Conservation (phyloP, 1,140 invertebrate genomes). For the Vollenhovia emeryi region DNA sequence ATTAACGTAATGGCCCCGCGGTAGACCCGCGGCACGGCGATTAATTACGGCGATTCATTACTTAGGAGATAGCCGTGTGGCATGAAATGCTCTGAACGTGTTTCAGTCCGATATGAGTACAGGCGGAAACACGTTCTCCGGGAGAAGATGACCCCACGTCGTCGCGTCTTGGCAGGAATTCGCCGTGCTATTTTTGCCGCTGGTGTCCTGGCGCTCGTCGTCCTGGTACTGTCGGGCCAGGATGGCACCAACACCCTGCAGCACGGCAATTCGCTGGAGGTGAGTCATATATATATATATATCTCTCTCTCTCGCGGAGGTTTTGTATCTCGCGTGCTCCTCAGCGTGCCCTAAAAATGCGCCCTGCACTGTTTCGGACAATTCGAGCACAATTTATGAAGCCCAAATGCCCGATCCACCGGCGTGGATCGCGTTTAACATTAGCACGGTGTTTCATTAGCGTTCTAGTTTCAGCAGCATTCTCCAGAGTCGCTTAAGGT, state of each 20-base stretch:
- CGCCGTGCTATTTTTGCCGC: slow-evolving; percentile 80
- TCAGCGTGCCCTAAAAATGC: neutral
- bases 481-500: neutral
- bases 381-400: slow-evolving; percentile 21
- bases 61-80: neutral
- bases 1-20: slow-evolving; percentile 16
- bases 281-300: too few relatives aligned
- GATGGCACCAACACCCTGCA: slow-evolving; percentile 78
- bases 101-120: slow-evolving; percentile 84
- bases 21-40: neutral
- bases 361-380: neutral
- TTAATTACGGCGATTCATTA: slow-evolving; percentile 23
- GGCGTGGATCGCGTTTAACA: neutral
- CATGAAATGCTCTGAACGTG: slow-evolving; percentile 14
- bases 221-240: slow-evolving; percentile 81
- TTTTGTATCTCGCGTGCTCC: neutral
- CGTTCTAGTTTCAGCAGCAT: neutral
- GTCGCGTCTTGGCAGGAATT: slow-evolving; percentile 81
- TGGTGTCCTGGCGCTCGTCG: slow-evolving; percentile 79
- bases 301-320: neutral
- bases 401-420: neutral
- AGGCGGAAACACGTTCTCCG: slow-evolving; percentile 79
- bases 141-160: slow-evolving; percentile 84
- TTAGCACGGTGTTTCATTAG: neutral
- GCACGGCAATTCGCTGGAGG: slow-evolving; percentile 76